Evolutionary conservation across 2,888 invertebrate genomes (phyloP).

Genomic region (Agapostemon virescens): DNA sequence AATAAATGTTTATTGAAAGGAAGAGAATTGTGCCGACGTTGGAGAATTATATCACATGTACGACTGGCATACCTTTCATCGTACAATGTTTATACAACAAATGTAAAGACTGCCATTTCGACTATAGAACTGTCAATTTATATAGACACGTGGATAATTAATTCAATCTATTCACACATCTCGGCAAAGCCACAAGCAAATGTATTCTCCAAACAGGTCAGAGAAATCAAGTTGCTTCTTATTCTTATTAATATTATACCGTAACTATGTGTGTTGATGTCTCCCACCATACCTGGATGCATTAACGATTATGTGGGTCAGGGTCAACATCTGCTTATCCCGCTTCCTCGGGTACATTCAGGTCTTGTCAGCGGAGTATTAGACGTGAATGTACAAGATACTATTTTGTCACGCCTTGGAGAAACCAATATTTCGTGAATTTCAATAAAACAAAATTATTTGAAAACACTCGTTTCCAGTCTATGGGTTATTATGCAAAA

Average conservation of each 20-base stretch:
- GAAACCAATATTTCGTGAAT: background rate
- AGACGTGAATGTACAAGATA: conserved; percentile 37
- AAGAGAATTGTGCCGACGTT: background rate
- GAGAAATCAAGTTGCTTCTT: conserved; percentile 40
- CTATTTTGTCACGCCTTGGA: background rate
- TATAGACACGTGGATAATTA: background rate
- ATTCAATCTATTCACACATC: background rate
- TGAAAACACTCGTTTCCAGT: background rate
- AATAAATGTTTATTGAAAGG: no score
- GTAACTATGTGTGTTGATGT: conserved; percentile 55
- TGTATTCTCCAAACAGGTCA: conserved; percentile 39
- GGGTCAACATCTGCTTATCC: conserved; percentile 76
- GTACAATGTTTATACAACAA: background rate
- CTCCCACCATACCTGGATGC: conserved; percentile 65
- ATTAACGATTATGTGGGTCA: conserved; percentile 76
- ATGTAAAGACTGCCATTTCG: background rate
- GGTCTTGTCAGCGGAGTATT: conserved; percentile 39
- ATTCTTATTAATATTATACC: conserved; percentile 64
- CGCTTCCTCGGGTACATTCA: conserved; percentile 59
- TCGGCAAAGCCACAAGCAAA: conserved; percentile 22
- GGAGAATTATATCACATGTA: background rate
- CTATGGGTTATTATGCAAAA: background rate
- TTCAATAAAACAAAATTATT: no score
- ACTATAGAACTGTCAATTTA: background rate
- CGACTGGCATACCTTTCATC: background rate